Evolutionary conservation across 92 coral and sea anemone genomes (phyloP), one percentile per base, ranked within the genome.

Genomic region (Zoanthus sociatus): DNA sequence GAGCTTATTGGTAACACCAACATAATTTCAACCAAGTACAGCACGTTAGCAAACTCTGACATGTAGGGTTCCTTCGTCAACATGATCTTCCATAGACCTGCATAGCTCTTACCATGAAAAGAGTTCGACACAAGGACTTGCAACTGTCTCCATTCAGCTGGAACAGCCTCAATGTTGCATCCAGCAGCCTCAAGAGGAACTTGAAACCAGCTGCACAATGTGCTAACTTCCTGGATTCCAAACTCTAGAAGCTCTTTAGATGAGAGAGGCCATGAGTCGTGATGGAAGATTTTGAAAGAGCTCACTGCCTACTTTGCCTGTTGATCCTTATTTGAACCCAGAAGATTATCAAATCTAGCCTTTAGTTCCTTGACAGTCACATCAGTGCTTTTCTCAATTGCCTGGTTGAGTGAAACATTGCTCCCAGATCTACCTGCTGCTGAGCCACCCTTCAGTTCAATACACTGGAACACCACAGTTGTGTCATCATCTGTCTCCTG

Each of bases 91-190:
- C 55, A 60, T 6, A 60, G 54, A 6, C 58, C 54, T 26, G 71
- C 6, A 20, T 78, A 54, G 16, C 8, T 8, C 46, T 53, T 77
- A 30, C 26, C 82, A 26, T 9, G 72, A 20, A 60, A 61, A 7
- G 46, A 13, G 33, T 76, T 47, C 1, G 46, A 50, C 61, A 48
- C 67, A 8, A 76, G 30, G 71, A 78, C 71, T 37, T 78, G 58
- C 51, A 78, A 15, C 71, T 78, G 83, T 15, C 71, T 78, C 83
- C 71, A 37, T 47, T 60, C 83, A n/a, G 82, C 50, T 17, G 50
- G 83, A 32, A 78, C 83, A 32, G 11, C 71, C 12, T 78, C 71
- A 31, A 15, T 37, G 31, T 58, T 58, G n/a, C 83, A 78, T 17
- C 83, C 83, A 58, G 83, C 83, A 58, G 82, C 33, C 16, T 7